phyloP scores from a whole-genome alignment of 2,113 vertebrate genomes.

The Epinephelus lanceolatus region DNA sequence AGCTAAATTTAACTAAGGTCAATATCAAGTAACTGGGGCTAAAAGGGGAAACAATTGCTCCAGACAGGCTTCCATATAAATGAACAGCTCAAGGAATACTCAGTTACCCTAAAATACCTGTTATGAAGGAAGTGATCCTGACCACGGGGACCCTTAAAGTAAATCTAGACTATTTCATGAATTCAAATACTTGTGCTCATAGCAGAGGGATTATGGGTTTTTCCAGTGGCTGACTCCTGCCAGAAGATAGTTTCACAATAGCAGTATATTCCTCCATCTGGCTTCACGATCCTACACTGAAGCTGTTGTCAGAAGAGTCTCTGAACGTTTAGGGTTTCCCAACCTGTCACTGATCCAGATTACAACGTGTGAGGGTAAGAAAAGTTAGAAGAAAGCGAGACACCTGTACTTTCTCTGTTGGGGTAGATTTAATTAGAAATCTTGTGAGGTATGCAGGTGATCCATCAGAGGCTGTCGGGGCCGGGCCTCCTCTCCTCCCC shows the following conservation, averaged over 20 bases:
- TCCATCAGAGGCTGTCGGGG: conserved; percentile 57
- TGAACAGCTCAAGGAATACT: not conserved
- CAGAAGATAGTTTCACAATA: conserved; percentile 35
- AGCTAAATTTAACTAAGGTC: not conserved
- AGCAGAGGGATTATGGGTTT: not conserved
- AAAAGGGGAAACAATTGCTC: not conserved
- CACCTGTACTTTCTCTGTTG: conserved; percentile 25
- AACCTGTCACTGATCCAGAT: conserved; percentile 24
- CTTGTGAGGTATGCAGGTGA: conserved; percentile 53
- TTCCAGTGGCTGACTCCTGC: conserved; percentile 25
- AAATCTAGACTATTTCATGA: not conserved
- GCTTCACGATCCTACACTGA: not conserved
- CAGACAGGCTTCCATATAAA: not conserved
- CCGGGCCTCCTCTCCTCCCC: conserved; percentile 37
- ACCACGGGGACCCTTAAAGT: not conserved
- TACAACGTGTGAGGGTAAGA: not conserved
- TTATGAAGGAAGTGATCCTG: not conserved
- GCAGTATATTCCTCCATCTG: conserved; percentile 23
- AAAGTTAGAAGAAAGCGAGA: not conserved
- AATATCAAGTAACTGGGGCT: not conserved
- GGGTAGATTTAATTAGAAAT: conserved; percentile 56
- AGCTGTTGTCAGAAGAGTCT: conserved; percentile 11
- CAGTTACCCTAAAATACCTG: not conserved
- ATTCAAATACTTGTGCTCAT: conserved; percentile 9
- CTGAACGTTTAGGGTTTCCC: conserved; percentile 6